These are phyloP conservation scores for Siniperca obscura DNA, from an alignment of 2,797 vertebrate species.

Conservation along the genomic window DNA sequence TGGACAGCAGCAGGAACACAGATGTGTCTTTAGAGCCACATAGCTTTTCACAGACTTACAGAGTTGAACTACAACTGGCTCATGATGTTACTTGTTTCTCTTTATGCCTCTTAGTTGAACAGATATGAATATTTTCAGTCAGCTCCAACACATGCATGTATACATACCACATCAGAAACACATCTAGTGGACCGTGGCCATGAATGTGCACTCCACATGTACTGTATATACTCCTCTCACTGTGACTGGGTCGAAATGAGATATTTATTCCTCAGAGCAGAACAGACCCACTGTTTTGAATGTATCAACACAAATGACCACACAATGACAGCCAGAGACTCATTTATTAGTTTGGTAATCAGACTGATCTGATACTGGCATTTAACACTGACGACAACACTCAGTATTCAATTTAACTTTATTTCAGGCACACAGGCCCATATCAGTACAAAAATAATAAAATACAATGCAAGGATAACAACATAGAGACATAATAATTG, in stretches of 20 bases:
- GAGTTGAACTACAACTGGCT: not conserved
- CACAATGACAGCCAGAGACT: constrained; percentile 22
- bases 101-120: not conserved
- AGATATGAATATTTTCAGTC: not conserved
- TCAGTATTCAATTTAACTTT: not conserved
- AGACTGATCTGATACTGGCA: constrained; percentile 38
- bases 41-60: constrained; percentile 1
- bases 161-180: not conserved
- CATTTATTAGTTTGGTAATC: constrained; percentile 57
- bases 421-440: too few relatives aligned
- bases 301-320: constrained; percentile 25
- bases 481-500: too few relatives aligned
- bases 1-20: constrained; percentile 21
- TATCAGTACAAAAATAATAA: too few relatives aligned
- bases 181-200: not conserved
- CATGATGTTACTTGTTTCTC: not conserved
- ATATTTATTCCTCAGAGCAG: constrained; percentile 20
- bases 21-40: constrained; percentile 11
- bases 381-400: constrained; percentile 47
- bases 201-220: not conserved
- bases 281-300: constrained; percentile 13
- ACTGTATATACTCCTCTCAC: not conserved
- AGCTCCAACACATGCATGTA: not conserved
- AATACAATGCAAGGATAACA: too few relatives aligned
- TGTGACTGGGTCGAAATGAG: constrained; percentile 23